Conservation (phyloP, 1,140 invertebrate genomes). For the Ostrea denselamellosa region DNA sequence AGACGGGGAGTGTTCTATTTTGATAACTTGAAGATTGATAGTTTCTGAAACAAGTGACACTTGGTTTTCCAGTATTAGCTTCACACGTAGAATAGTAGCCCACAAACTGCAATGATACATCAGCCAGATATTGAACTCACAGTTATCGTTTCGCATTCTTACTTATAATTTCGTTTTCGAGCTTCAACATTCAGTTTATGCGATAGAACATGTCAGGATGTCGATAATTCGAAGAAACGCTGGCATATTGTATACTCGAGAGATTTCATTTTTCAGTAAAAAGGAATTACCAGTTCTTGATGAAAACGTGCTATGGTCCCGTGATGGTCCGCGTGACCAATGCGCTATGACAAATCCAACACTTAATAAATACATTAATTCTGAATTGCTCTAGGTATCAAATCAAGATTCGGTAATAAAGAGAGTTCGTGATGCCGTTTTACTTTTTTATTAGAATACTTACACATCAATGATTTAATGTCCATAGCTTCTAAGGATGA, state of each 20-base stretch:
- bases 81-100: too few species aligned
- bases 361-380: background rate
- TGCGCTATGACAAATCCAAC: background rate
- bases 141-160: background rate
- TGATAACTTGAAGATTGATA: too few species aligned
- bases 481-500: too few species aligned
- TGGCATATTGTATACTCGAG: conserved; percentile 10
- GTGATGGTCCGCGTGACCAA: background rate
- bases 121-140: too few species aligned
- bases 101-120: too few species aligned
- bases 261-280: conserved; percentile 21
- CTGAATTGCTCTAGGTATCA: too few species aligned
- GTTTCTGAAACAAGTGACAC: too few species aligned
- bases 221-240: conserved; percentile 28
- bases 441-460: too few species aligned
- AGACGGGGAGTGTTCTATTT: too few species aligned
- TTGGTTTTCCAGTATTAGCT: too few species aligned
- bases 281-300: conserved; percentile 28
- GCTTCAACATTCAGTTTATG: background rate
- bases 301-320: background rate
- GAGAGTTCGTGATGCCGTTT: too few species aligned
- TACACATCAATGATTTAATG: too few species aligned
- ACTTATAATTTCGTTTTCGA: conserved; percentile 13
- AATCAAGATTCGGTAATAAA: background rate
- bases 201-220: conserved; percentile 15